Evolutionary conservation across 2,888 invertebrate species (phyloP), one percentile per base, ranked within the genome.

Genomic region (Melitaea athalia): DNA sequence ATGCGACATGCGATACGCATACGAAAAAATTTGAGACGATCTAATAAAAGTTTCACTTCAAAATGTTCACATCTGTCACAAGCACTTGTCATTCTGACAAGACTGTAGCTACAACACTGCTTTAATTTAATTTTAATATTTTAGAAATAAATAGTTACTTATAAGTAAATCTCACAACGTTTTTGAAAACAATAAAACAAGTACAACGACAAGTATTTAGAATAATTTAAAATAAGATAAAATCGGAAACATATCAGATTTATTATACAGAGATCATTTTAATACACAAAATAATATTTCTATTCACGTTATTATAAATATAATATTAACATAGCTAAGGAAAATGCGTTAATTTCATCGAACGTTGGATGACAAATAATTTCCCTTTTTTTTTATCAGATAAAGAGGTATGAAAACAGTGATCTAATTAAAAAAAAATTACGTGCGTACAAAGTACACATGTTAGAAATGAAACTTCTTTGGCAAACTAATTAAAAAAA

Each of bases 271-370:
- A 65, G 65, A 65, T 65, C 65, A 53, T 17, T 60, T 52, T 60
- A 60, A 52, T 65, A 60, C 65, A 66, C 14, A n/a, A 55, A 12
- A 55, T 24, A 31, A 31, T 33, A 55, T 31, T 55, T n/a, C n/a
- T 55, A 7, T 14, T 55, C 31, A 53, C n/a, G n/a, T 33, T n/a
- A 31, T 38, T 38, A 52, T 5, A 31, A n/a, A n/a, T 31, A 53
- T 47, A 47, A 43, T 14, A 31, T 0, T 24, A 24, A 52, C 8
- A 12, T 53, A 31, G 5, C 11, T 11, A 17, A 31, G 2, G 53
- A 31, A 53, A 31, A 6, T 53, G 6, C 17, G 50, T 33, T 33
- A 5, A 55, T 7, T 55, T 53, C 24, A 31, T 12, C 10, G 12
- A 14, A 11, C 45, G 11, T 5, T 38, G 38, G 5, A 38, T 38